phyloP scores from a whole-genome alignment of 2,888 invertebrate genomes.

The Lepidochrysops patricia region DNA sequence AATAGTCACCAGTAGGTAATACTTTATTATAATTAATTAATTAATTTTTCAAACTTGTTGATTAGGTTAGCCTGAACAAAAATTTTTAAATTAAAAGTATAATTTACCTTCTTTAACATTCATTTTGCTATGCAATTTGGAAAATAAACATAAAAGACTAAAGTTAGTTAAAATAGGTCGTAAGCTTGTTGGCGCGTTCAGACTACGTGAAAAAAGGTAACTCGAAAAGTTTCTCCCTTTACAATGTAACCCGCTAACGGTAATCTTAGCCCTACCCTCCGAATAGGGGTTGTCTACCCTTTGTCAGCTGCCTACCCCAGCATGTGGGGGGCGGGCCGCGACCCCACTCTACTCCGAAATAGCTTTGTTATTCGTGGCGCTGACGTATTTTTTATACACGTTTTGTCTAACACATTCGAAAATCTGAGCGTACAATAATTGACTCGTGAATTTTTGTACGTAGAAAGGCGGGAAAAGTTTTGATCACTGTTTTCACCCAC shows the following conservation, averaged over 20 bases:
- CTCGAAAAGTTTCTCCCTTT: slow-evolving; percentile 56
- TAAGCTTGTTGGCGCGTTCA: slow-evolving; percentile 35
- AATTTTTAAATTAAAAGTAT: not conserved
- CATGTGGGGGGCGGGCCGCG: slow-evolving; percentile 58
- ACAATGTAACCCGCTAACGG: slow-evolving; percentile 34
- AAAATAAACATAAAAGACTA: not conserved
- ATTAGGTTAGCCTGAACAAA: no score
- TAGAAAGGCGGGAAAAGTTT: slow-evolving; percentile 6
- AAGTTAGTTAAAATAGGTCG: slow-evolving; percentile 11
- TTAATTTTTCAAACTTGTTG: no score
- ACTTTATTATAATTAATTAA: no score
- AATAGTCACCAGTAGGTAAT: not conserved
- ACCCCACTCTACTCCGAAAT: slow-evolving; percentile 64
- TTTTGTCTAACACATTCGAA: not conserved
- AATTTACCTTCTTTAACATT: not conserved
- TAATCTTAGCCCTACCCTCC: slow-evolving; percentile 65
- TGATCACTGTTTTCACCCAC: slow-evolving; percentile 1
- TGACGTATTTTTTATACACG: slow-evolving; percentile 32
- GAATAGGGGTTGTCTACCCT: slow-evolving; percentile 68
- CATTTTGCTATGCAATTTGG: not conserved
- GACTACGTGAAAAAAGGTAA: slow-evolving; percentile 35
- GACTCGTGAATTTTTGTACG: not conserved
- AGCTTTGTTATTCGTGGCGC: slow-evolving; percentile 50
- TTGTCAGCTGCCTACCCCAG: slow-evolving; percentile 60
- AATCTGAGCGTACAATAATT: not conserved